phyloP scores from a whole-genome alignment of 2,888 invertebrate genomes.

The Euzophera pinguis region DNA sequence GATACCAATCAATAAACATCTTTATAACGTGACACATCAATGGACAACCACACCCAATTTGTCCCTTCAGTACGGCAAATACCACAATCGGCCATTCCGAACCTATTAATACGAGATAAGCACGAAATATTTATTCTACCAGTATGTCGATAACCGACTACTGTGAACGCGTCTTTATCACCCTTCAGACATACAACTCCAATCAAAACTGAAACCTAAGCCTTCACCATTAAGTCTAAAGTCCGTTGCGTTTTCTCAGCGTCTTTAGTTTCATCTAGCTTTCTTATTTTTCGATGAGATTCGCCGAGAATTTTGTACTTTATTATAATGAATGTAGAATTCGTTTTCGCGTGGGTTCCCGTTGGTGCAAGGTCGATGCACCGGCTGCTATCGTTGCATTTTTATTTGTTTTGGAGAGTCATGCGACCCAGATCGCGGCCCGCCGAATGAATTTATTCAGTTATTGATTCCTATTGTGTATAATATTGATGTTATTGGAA shows the following conservation, averaged over 20 bases:
- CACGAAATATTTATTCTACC: constrained; percentile 71
- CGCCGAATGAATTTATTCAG: constrained; percentile 76
- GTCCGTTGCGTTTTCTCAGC: constrained; percentile 35
- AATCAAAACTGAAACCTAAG: constrained; percentile 25
- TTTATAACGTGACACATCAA: neutral
- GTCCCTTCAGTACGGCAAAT: constrained; percentile 27
- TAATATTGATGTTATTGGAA: constrained; percentile 49
- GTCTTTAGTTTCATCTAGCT: constrained; percentile 76
- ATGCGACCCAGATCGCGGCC: constrained; percentile 72
- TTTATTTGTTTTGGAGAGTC: constrained; percentile 77
- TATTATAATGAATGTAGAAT: constrained; percentile 37
- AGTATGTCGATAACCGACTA: constrained; percentile 58
- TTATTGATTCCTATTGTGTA: constrained; percentile 74
- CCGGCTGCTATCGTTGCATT: constrained; percentile 70
- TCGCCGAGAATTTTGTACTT: constrained; percentile 41
- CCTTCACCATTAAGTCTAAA: constrained; percentile 38
- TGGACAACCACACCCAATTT: constrained; percentile 16
- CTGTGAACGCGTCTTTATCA: constrained; percentile 73
- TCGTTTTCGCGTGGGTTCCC: constrained; percentile 33
- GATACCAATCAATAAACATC: constrained; percentile 27
- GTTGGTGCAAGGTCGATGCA: constrained; percentile 76
- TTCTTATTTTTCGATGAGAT: constrained; percentile 67
- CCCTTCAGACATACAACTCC: constrained; percentile 43
- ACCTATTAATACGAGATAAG: constrained; percentile 71
- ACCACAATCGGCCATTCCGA: constrained; percentile 62